phyloP scores from a whole-genome alignment of 2,113 vertebrate species.

The Opisthocomus hoazin region DNA sequence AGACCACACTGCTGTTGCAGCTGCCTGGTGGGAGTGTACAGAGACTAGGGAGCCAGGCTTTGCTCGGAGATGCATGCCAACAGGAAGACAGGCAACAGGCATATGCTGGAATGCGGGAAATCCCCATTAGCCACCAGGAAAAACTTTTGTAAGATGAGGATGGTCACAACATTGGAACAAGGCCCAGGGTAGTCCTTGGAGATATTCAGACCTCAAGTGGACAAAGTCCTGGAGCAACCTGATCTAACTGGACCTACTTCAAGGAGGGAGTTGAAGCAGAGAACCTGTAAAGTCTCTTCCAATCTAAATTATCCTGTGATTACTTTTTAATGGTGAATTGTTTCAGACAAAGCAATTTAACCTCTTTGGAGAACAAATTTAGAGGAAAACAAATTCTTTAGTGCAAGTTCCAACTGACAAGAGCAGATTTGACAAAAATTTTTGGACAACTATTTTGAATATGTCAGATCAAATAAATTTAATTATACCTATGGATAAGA shows the following conservation, averaged over 20 bases:
- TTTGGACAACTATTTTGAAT: background rate
- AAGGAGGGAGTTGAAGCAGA: background rate
- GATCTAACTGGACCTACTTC: background rate
- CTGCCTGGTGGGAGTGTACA: background rate
- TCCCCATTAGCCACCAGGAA: constrained; percentile 41
- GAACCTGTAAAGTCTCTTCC: background rate
- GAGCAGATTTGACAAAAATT: background rate
- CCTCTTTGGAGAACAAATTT: background rate
- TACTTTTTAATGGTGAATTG: background rate
- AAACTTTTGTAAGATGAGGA: constrained; percentile 6
- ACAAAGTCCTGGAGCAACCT: background rate
- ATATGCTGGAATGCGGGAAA: constrained; percentile 17
- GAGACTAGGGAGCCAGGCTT: background rate
- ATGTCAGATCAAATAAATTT: background rate
- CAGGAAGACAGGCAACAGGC: background rate
- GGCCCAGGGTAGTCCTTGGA: background rate
- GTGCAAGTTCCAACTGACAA: background rate
- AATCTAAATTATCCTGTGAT: background rate
- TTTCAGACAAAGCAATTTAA: background rate
- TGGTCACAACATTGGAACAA: background rate
- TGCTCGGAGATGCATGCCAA: background rate
- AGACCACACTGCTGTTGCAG: background rate
- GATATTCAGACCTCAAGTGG: background rate
- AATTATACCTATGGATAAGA: background rate
- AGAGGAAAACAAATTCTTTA: background rate